A percentile compares a stretch with the other conserved stretches of the same genome.
Conservation (phyloP, 2,113 vertebrate genomes). For the Ictalurus furcatus region DNA sequence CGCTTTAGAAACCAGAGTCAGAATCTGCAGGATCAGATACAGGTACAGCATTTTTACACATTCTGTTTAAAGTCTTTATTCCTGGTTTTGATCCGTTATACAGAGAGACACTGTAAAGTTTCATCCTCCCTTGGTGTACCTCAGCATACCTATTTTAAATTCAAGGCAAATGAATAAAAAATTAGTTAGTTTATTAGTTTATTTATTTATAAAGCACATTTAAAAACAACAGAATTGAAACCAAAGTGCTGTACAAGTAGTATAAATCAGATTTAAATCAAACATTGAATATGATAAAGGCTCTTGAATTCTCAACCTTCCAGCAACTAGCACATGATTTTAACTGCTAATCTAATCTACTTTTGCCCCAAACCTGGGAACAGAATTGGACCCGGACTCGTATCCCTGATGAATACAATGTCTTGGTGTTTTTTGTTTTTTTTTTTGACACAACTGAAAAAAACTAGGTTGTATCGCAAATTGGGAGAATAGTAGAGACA, state of each 20-base stretch:
- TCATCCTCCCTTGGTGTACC: not conserved
- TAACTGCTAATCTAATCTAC: not conserved
- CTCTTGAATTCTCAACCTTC: not conserved
- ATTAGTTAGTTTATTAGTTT: not conserved
- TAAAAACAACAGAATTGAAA: too few relatives aligned
- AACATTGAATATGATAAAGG: too few relatives aligned
- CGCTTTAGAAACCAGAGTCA: slow-evolving; percentile 71
- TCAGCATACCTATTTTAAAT: not conserved
- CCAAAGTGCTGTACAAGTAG: too few relatives aligned
- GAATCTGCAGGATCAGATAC: slow-evolving; percentile 74
- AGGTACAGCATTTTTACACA: slow-evolving; percentile 61
- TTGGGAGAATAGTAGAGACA: not conserved
- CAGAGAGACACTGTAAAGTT: not conserved
- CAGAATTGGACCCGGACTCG: not conserved
- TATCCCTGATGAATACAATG: not conserved
- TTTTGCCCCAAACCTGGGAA: not conserved
- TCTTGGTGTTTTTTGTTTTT: not conserved
- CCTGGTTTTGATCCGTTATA: too few relatives aligned
- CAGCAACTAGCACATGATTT: not conserved
- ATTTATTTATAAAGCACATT: too few relatives aligned
- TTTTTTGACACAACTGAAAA: not conserved
- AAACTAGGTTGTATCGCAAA: not conserved
- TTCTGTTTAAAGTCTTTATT: not conserved
- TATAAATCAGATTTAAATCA: too few relatives aligned
- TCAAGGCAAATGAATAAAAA: not conserved